Evolutionary conservation across 2,113 vertebrate species (phyloP).

Genomic region (Cebus imitator): DNA sequence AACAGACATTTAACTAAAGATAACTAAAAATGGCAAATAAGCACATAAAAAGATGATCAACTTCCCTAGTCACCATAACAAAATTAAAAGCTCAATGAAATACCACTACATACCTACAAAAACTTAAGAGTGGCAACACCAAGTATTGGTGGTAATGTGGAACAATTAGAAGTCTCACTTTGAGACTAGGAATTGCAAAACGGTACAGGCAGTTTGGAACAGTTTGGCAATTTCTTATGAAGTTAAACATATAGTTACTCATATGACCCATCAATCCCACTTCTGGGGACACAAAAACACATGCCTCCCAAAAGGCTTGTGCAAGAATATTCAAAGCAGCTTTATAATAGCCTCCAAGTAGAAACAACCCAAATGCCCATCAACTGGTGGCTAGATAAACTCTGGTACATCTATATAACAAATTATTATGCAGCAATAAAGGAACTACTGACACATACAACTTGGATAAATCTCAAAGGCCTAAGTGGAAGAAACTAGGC

Average conservation of each 20-base stretch:
- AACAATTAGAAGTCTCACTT: not conserved
- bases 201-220: not conserved
- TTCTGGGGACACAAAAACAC: conserved; percentile 43
- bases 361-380: conserved; percentile 49
- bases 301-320: not conserved
- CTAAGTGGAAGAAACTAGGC: not conserved
- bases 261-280: conserved; percentile 39
- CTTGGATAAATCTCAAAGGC: conserved; percentile 22
- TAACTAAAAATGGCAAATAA: conserved; percentile 27
- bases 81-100: conserved; percentile 18
- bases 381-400: conserved; percentile 12
- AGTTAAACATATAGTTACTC: conserved; percentile 48
- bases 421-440: conserved; percentile 42
- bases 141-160: not conserved
- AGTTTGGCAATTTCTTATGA: not conserved
- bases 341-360: conserved; percentile 35
- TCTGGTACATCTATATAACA: not conserved
- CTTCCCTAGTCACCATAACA: not conserved
- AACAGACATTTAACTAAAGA: not conserved
- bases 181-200: conserved; percentile 15
- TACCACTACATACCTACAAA: not conserved
- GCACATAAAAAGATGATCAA: not conserved
- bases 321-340: conserved; percentile 34
- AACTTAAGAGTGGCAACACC: not conserved
- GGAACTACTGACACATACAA: conserved; percentile 11